phyloP scores from a whole-genome alignment of 2,113 vertebrate species.

The Sorex araneus region DNA sequence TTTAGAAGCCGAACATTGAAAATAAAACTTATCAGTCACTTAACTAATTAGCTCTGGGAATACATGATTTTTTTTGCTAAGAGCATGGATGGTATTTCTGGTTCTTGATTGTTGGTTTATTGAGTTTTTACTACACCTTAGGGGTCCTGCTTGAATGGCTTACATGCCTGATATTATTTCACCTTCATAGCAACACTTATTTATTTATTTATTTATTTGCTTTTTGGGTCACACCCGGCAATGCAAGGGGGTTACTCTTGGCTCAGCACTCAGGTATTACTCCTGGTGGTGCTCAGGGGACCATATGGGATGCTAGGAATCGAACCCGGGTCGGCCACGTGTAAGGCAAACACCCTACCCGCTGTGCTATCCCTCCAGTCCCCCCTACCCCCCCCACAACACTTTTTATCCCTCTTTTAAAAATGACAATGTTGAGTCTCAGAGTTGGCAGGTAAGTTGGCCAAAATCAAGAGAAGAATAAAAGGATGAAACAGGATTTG shows the following conservation, averaged over 20 bases:
- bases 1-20: neutral
- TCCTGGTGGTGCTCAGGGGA: no score
- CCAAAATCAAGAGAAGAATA: neutral
- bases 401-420: neutral
- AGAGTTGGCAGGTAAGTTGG: neutral
- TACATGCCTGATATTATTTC: neutral
- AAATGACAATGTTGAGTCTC: constrained; percentile 22
- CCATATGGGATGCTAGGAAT: no score
- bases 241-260: no score
- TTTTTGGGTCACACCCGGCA: no score
- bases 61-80: neutral
- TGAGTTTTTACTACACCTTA: neutral
- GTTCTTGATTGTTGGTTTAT: neutral
- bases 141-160: neutral
- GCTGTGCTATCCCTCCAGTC: no score
- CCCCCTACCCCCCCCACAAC: no score
- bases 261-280: no score
- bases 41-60: neutral
- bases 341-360: no score
- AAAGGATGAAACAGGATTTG: neutral
- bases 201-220: no score
- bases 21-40: constrained; percentile 13
- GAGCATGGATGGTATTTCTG: no score
- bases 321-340: no score
- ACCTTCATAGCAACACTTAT: neutral